Evolutionary conservation across 2,888 invertebrate species (phyloP).

Genomic region (Ceramica pisi): DNA sequence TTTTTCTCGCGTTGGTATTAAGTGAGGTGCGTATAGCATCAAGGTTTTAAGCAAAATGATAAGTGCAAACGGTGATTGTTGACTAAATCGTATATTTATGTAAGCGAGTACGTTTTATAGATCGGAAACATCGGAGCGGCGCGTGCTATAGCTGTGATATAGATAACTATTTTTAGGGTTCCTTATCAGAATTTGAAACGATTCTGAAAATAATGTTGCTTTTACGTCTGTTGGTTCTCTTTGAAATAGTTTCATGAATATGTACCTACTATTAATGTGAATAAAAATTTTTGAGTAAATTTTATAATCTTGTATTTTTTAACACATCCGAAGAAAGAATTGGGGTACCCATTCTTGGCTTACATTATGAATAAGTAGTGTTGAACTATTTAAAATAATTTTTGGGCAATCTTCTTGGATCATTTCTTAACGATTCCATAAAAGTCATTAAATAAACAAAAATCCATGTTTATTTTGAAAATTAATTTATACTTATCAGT

Average conservation of each 20-base stretch:
- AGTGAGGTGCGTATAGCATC: constrained; percentile 34
- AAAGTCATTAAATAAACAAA: not conserved
- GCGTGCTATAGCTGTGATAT: constrained; percentile 76
- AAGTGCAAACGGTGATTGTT: constrained; percentile 36
- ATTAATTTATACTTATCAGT: not conserved
- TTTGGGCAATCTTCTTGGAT: too few relatives aligned
- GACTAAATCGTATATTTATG: constrained; percentile 56
- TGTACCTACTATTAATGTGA: not conserved
- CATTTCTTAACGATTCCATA: not conserved
- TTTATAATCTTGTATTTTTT: not conserved
- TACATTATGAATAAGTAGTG: not conserved
- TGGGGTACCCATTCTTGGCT: not conserved
- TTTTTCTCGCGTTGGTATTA: not conserved
- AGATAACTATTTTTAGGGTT: constrained; percentile 69
- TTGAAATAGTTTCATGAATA: not conserved
- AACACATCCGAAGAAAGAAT: too few relatives aligned
- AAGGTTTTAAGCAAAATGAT: constrained; percentile 58
- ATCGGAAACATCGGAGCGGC: constrained; percentile 69
- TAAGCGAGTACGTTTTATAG: constrained; percentile 44
- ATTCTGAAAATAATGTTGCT: not conserved
- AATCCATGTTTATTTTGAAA: not conserved
- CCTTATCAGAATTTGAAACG: constrained; percentile 34
- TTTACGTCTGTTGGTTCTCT: not conserved
- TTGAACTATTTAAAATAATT: too few relatives aligned
- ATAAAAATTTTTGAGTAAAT: not conserved